Evolutionary conservation across 2,888 invertebrate genomes (phyloP).

Genomic region (Melitaea athalia): DNA sequence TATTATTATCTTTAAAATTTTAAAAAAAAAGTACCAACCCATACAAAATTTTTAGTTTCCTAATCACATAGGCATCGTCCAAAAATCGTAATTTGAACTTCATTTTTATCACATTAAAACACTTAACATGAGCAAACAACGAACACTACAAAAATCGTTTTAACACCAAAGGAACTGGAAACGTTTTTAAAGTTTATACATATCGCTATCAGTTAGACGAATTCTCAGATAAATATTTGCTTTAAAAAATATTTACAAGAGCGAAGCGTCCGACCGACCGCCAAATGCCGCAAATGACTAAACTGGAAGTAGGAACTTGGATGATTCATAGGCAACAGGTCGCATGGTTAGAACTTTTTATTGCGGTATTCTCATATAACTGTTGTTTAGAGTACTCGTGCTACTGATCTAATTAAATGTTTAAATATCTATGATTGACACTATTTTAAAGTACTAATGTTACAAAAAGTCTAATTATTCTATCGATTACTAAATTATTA

Average conservation of each 20-base stretch:
- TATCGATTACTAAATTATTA: not conserved
- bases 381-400: slow-evolving; percentile 55
- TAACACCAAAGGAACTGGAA: not conserved
- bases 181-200: not conserved
- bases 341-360: slow-evolving; percentile 65
- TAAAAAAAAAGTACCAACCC: slow-evolving; percentile 47
- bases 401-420: slow-evolving; percentile 54
- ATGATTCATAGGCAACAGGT: slow-evolving; percentile 72
- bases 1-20: not conserved
- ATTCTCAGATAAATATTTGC: slow-evolving; percentile 57
- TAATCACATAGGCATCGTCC: slow-evolving; percentile 49
- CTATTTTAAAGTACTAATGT: not conserved
- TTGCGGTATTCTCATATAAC: slow-evolving; percentile 73
- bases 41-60: slow-evolving; percentile 52
- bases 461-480: not conserved
- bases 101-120: slow-evolving; percentile 50
- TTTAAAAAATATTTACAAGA: slow-evolving; percentile 60
- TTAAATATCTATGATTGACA: not conserved
- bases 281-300: slow-evolving; percentile 37
- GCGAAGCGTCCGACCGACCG: slow-evolving; percentile 28
- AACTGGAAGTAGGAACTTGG: slow-evolving; percentile 40
- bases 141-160: slow-evolving; percentile 13
- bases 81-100: slow-evolving; percentile 54
- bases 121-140: slow-evolving; percentile 14
- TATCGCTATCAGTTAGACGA: slow-evolving; percentile 26